These are phyloP conservation scores for Microcebus griseorufus DNA, from an alignment of 2,113 vertebrate species.

Conservation along the genomic window DNA sequence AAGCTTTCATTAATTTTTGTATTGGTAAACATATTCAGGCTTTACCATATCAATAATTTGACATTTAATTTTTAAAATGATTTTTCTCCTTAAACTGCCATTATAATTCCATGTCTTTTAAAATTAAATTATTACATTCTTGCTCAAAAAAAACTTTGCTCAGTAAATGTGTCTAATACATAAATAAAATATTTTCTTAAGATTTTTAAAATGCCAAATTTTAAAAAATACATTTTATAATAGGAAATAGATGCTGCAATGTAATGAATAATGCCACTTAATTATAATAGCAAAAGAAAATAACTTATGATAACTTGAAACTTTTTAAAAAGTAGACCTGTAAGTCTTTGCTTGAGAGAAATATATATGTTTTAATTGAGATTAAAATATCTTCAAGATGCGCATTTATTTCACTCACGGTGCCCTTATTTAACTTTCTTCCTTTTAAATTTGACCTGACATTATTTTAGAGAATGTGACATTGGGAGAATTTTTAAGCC, in stretches of 20 bases:
- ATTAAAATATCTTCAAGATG: not conserved
- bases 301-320: not conserved
- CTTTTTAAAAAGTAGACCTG: not conserved
- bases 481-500: not conserved
- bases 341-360: slow-evolving; percentile 16
- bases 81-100: not conserved
- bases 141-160: not conserved
- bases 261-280: not conserved
- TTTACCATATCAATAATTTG: not conserved
- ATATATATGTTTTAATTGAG: not conserved
- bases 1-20: not conserved
- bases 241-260: not conserved
- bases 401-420: slow-evolving; percentile 1
- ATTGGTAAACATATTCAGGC: not conserved
- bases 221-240: slow-evolving; percentile 7
- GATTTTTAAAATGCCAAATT: not conserved
- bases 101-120: not conserved
- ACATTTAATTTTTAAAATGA: not conserved
- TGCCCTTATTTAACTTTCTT: not conserved
- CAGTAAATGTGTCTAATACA: not conserved
- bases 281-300: not conserved
- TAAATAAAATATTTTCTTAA: slow-evolving; percentile 19
- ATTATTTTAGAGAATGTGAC: not conserved
- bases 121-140: not conserved
- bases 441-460: not conserved